Base-by-base conservation (phyloP, 1,140 invertebrate species). In the Danaus plexippus region DNA sequence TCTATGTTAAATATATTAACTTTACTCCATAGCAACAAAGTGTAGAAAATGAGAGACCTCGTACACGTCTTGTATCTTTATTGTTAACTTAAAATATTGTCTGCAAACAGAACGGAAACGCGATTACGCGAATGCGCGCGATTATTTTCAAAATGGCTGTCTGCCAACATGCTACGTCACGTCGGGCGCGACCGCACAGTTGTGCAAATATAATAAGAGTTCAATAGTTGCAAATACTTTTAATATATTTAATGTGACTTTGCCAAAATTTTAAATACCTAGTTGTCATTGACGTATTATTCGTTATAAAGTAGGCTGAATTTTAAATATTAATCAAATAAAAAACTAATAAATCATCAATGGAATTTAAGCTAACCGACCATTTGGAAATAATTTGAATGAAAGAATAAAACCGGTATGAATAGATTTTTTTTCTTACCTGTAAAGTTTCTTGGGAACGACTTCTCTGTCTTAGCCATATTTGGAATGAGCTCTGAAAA, bases 391-490 rank as follows among this genome's bases (percentile, higher is more conserved):
- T 32, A 32, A 32, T 32, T 32, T 32, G 22, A 32, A 32, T 15
- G 12, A 40, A 53, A 53, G 43, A 44, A n/a, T 13, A 32, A 12
- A 46, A 45, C 52, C 52, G 15, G 52, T 53, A 53, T 53, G 43
- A 42, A n/a, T 52, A 43, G 42, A 10, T 11, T 32, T 41, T 18
- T n/a, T n/a, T 52, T 53, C 75, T 77, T 73, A 86, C 83, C 81
- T 76, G 81, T 80, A 64, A 86, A 79, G 60, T 85, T 86, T 79
- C 83, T 85, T 43, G 83, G 70, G 75, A 86, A 86, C 13, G 83
- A 85, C 64, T 86, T 86, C 70, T 86, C 83, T 64, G 81, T 79
- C 75, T 84, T 86, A 47, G 80, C 80, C 83, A 86, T 86, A 56
- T 75, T 73, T 75, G 69, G 69, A 79, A 80, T 80, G 67, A 73